Base-by-base conservation (phyloP, 2,113 vertebrate species). In the Pithys albifrons region DNA sequence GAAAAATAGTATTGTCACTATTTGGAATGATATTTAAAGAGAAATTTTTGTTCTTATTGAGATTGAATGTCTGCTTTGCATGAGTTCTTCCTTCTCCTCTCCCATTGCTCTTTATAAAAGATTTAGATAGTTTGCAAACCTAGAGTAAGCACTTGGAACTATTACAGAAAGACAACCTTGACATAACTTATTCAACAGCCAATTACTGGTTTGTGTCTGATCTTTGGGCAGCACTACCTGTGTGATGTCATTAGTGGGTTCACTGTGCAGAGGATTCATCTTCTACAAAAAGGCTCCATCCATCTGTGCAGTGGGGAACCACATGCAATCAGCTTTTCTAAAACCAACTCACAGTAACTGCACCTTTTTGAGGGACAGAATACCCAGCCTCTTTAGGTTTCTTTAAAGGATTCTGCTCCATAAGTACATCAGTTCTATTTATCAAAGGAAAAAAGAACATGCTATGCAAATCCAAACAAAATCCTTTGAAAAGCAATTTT, bases 361-460 rank as follows among this genome's bases (percentile, higher is more conserved):
- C 39, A 35, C 9, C 14, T 91, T 71, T 84, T 48, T 51, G 14
- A 73, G n/a, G 24, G 74, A 25, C 8, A 39, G 37, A 77, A 45
- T 29, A 9, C 19, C 31, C 66, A 62, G 6, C 1, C 7, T 39
- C 35, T 59, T 45, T 13, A 10, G 2, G 3, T 41, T 64, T 71
- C 29, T 71, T 14, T n/a, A 27, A 43, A 15, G 13, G 37, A 9
- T 78, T 74, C 64, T 73, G 61, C 41, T 54, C 10, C 0, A 0
- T n/a, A 18, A 89, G 4, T 28, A 8, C 12, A 54, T 31, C 9
- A 6, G 7, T 87, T 62, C 10, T 3, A 15, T 78, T 89, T 61
- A 48, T 27, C 61, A 72, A 75, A 59, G 55, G 23, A 6, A 69
- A 52, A 28, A 37, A 3, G 4, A 73, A 17, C 10, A 16, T 31